Conservation (phyloP, 1,140 invertebrate genomes). For the Drosophila erecta region DNA sequence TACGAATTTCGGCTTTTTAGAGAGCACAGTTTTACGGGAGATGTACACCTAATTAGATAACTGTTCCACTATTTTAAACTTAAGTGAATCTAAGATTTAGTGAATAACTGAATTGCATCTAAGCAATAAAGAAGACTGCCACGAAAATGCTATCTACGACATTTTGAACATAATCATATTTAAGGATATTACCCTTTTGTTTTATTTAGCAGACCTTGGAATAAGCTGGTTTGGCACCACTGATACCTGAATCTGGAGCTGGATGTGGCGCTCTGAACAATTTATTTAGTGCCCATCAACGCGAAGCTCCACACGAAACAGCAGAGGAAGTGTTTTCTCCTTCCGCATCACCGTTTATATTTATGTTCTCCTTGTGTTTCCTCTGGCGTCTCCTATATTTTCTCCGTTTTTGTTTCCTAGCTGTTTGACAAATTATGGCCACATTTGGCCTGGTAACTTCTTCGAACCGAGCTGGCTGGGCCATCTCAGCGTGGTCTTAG, state of each 20-base stretch:
- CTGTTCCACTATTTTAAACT: too few relatives aligned
- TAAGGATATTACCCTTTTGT: neutral
- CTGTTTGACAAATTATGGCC: slow-evolving; percentile 77
- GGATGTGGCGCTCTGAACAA: slow-evolving; percentile 43
- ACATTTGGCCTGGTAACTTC: slow-evolving; percentile 56
- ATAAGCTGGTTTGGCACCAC: slow-evolving; percentile 15
- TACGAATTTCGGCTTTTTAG: neutral
- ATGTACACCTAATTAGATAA: too few relatives aligned
- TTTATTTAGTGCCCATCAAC: slow-evolving; percentile 78
- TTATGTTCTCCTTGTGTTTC: slow-evolving; percentile 35
- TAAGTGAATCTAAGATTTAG: neutral
- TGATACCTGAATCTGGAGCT: slow-evolving; percentile 3
- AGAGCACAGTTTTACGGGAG: neutral
- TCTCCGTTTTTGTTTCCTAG: slow-evolving; percentile 8
- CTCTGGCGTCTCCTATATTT: slow-evolving; percentile 18
- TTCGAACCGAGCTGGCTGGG: slow-evolving; percentile 2
- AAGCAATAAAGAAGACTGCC: too few relatives aligned
- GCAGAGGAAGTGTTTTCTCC: neutral
- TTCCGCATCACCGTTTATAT: slow-evolving; percentile 29
- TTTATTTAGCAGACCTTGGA: neutral
- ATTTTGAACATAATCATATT: neutral
- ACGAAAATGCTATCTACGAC: too few relatives aligned
- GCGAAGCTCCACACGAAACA: slow-evolving; percentile 30
- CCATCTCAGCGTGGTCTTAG: slow-evolving; percentile 39
- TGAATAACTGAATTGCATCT: too few relatives aligned